Percentiles rank a stretch among this genome's conserved stretches.
These are phyloP conservation scores for Musca domestica DNA, from an alignment of 1,140 invertebrate genomes.

Conservation along the genomic window DNA sequence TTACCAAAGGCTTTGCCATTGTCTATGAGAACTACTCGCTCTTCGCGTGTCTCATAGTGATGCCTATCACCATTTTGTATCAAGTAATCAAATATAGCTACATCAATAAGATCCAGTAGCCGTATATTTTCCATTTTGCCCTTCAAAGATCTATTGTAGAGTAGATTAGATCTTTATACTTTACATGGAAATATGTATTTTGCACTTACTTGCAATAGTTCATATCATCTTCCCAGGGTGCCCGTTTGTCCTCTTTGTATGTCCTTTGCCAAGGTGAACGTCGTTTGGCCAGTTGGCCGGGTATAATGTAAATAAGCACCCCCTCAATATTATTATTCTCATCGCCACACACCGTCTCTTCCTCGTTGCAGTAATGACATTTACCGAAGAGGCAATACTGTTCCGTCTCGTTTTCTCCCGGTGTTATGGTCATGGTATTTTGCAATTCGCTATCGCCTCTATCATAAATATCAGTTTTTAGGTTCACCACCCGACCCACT, in stretches of 20 bases:
- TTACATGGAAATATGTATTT: neutral
- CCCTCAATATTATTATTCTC: constrained; percentile 72
- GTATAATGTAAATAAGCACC: constrained; percentile 80
- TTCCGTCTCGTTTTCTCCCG: constrained; percentile 54
- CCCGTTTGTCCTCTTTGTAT: constrained; percentile 72
- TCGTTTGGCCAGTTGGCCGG: constrained; percentile 66
- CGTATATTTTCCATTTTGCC: constrained; percentile 59
- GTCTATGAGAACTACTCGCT: constrained; percentile 79
- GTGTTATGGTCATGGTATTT: constrained; percentile 49
- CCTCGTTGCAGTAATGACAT: constrained; percentile 82
- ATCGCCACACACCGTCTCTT: constrained; percentile 78
- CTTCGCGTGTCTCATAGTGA: constrained; percentile 81
- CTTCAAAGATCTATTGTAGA: constrained; percentile 55
- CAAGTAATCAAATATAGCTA: constrained; percentile 87
- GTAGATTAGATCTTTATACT: neutral
- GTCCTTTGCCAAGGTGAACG: constrained; percentile 87
- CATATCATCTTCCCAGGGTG: constrained; percentile 76
- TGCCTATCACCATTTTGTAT: constrained; percentile 94
- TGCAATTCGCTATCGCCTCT: constrained; percentile 67
- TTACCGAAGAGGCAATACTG: constrained; percentile 81
- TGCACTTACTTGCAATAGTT: constrained; percentile 69
- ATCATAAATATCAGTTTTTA: constrained; percentile 69
- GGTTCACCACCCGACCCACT: constrained; percentile 73
- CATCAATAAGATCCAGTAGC: constrained; percentile 83
- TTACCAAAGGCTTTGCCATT: constrained; percentile 94